phyloP scores from a whole-genome alignment of 2,797 vertebrate genomes.

The Emys orbicularis region DNA sequence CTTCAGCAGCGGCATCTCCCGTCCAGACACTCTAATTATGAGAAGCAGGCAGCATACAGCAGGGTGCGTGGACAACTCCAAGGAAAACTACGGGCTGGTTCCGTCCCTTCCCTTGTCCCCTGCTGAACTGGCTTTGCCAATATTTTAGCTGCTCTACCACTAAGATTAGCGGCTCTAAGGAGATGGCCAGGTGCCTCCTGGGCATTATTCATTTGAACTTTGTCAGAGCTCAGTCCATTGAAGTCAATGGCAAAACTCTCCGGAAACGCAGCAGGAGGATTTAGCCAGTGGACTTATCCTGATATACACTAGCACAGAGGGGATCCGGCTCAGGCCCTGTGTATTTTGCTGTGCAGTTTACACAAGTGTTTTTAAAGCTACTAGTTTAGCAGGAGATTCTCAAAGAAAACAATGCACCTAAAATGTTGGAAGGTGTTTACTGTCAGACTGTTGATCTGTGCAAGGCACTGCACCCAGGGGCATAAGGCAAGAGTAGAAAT shows the following conservation, averaged over 20 bases:
- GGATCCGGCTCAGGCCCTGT: neutral
- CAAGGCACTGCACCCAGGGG: neutral
- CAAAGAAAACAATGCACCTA: constrained; percentile 12
- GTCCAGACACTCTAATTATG: constrained; percentile 83
- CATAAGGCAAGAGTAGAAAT: neutral
- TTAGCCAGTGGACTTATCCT: neutral
- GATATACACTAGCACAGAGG: neutral
- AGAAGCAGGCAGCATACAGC: constrained; percentile 69
- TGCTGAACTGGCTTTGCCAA: neutral
- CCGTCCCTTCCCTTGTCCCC: constrained; percentile 6
- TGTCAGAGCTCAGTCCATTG: neutral
- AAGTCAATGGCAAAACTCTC: constrained; percentile 10
- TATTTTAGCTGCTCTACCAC: constrained; percentile 26
- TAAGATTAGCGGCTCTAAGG: neutral
- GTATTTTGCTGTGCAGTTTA: constrained; percentile 10
- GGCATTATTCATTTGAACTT: neutral
- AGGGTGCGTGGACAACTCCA: constrained; percentile 59
- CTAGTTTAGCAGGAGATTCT: neutral
- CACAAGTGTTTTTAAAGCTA: constrained; percentile 4
- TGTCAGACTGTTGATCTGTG: neutral
- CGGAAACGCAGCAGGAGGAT: constrained; percentile 6
- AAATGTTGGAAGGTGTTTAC: neutral
- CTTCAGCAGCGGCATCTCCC: constrained; percentile 79
- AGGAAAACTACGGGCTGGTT: constrained; percentile 6
- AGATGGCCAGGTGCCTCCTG: neutral